phyloP scores from a whole-genome alignment of 1,140 invertebrate genomes.

The Manduca sexta region DNA sequence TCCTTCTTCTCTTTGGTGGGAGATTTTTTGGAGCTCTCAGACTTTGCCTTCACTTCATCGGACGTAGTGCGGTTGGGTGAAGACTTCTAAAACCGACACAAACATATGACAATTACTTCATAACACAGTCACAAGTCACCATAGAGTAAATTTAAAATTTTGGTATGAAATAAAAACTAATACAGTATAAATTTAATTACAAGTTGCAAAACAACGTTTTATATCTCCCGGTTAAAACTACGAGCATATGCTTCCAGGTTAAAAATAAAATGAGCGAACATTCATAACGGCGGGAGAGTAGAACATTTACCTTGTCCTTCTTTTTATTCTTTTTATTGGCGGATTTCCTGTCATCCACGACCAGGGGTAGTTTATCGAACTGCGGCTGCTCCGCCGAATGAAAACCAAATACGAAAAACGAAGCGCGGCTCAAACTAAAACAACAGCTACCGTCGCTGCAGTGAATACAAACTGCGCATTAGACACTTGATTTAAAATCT shows the following conservation, averaged over 20 bases:
- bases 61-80: conserved; percentile 67
- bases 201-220: no score
- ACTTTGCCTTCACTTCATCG: conserved; percentile 64
- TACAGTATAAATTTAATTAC: no score
- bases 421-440: conserved; percentile 77
- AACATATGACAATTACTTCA: background rate
- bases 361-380: conserved; percentile 78
- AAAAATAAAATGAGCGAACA: conserved; percentile 65
- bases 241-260: conserved; percentile 54
- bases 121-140: no score
- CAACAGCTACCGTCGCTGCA: conserved; percentile 78
- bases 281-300: conserved; percentile 21
- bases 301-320: conserved; percentile 79
- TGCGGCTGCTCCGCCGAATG: conserved; percentile 82
- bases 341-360: conserved; percentile 77
- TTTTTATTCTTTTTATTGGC: conserved; percentile 79
- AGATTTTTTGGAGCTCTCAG: conserved; percentile 60
- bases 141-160: background rate
- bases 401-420: conserved; percentile 82
- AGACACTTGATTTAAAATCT: conserved; percentile 72
- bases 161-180: no score
- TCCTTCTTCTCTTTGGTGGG: conserved; percentile 66
- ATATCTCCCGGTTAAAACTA: conserved; percentile 23
- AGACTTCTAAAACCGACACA: conserved; percentile 53
- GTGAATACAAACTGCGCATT: conserved; percentile 75